These are phyloP conservation scores for Aspidiotus destructor DNA, from an alignment of 2,888 invertebrate species.

Conservation along the genomic window DNA sequence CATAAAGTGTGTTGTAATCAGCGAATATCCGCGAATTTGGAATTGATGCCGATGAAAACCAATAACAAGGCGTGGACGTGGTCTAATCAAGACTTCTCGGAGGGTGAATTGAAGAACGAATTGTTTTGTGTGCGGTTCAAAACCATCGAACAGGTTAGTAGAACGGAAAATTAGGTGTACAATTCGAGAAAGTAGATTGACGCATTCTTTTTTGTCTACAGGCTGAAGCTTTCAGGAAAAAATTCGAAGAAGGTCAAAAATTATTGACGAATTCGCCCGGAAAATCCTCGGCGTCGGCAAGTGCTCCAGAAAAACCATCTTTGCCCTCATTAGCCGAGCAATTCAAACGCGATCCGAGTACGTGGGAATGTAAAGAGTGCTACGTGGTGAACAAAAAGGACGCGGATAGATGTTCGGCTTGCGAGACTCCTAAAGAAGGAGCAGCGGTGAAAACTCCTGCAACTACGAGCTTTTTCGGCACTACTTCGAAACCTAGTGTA, in stretches of 20 bases:
- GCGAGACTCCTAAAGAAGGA: constrained; percentile 42
- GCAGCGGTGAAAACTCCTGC: not conserved
- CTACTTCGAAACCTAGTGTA: not conserved
- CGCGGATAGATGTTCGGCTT: constrained; percentile 52
- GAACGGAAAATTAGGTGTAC: no score
- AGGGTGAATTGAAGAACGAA: constrained; percentile 59
- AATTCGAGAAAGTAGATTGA: not conserved
- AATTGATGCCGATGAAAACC: constrained; percentile 52
- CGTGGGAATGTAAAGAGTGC: constrained; percentile 46
- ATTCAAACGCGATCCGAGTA: constrained; percentile 40
- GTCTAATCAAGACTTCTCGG: constrained; percentile 64
- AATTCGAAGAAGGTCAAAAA: constrained; percentile 19
- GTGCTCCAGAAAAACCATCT: constrained; percentile 41
- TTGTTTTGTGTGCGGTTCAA: constrained; percentile 70
- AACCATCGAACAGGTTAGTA: constrained; percentile 39
- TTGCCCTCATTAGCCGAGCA: constrained; percentile 36
- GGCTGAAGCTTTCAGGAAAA: constrained; percentile 16
- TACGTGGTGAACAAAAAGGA: constrained; percentile 50
- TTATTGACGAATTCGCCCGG: not conserved
- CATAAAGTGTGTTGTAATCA: constrained; percentile 75
- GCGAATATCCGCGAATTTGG: constrained; percentile 54
- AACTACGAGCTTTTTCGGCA: not conserved
- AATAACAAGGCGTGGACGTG: constrained; percentile 47
- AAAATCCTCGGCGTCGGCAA: constrained; percentile 59
- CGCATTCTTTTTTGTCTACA: constrained; percentile 6